Evolutionary conservation across 30 jellyfish, hydroid and myxozoan species (phyloP).

Genomic region (Chironex yamaguchii): DNA sequence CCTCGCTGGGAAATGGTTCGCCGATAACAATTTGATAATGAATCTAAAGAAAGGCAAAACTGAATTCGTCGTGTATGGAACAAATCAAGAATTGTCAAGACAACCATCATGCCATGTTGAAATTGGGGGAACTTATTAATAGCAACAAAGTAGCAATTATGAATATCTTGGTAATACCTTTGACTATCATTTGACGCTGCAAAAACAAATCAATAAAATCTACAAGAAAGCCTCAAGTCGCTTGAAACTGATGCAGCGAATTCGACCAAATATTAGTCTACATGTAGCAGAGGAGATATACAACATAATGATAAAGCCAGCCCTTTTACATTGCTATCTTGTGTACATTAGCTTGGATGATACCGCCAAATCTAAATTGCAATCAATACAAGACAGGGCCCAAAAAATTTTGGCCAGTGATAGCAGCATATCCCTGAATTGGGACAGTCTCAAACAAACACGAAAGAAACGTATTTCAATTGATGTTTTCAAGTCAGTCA

Average conservation of each 20-base stretch:
- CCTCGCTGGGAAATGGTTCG: conserved; percentile 57
- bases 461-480: conserved; percentile 14
- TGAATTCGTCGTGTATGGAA: conserved; percentile 11
- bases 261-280: conserved; percentile 49
- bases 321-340: conserved; percentile 49
- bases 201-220: conserved; percentile 29
- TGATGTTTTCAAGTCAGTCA: conserved; percentile 38
- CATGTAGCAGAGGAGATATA: conserved; percentile 64
- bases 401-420: conserved; percentile 33
- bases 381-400: conserved; percentile 64
- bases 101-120: conserved; percentile 20
- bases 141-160: not conserved
- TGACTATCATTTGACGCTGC: too few relatives aligned
- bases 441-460: conserved; percentile 66
- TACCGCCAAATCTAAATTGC: conserved; percentile 46
- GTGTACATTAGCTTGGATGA: conserved; percentile 65
- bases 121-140: conserved; percentile 31
- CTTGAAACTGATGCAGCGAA: conserved; percentile 77
- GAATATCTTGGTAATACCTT: conserved; percentile 28
- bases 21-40: conserved; percentile 54
- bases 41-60: not conserved
- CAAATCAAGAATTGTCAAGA: conserved; percentile 37
- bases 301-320: conserved; percentile 47
- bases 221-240: conserved; percentile 70
- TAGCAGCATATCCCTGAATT: conserved; percentile 51